Percentiles rank a stretch among this genome's conserved stretches.
These are phyloP conservation scores for Balearica regulorum DNA, from an alignment of 2,797 vertebrate genomes.

Conservation along the genomic window DNA sequence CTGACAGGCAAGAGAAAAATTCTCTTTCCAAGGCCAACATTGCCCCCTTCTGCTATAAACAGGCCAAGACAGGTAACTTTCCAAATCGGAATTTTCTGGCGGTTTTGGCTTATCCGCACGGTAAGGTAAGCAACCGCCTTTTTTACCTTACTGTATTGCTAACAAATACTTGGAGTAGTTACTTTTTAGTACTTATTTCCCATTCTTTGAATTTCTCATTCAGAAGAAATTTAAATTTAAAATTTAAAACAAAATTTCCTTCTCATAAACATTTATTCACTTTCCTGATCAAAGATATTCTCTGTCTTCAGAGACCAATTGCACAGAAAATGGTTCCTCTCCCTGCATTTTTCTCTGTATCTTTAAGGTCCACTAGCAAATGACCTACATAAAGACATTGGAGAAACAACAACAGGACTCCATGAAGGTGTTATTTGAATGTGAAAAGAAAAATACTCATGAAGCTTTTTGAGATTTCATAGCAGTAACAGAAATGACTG, in stretches of 20 bases:
- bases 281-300: background rate
- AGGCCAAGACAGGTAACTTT: background rate
- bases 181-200: background rate
- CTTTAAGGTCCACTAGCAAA: background rate
- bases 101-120: fast-evolving
- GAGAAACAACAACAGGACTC: background rate
- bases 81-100: background rate
- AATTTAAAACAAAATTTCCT: background rate
- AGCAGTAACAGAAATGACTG: background rate
- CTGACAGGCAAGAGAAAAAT: background rate
- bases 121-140: background rate
- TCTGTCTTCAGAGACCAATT: background rate
- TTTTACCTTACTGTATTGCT: background rate
- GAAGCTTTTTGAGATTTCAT: background rate
- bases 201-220: background rate
- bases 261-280: background rate
- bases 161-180: background rate
- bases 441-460: background rate
- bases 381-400: background rate
- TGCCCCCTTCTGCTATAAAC: slow-evolving; percentile 54
- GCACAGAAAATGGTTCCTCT: background rate
- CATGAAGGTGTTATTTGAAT: background rate
- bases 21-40: slow-evolving; percentile 28
- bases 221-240: no score
- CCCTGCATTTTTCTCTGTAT: fast-evolving